Evolutionary conservation across 2,888 invertebrate genomes (phyloP).

Genomic region (Limnephilus rhombicus): DNA sequence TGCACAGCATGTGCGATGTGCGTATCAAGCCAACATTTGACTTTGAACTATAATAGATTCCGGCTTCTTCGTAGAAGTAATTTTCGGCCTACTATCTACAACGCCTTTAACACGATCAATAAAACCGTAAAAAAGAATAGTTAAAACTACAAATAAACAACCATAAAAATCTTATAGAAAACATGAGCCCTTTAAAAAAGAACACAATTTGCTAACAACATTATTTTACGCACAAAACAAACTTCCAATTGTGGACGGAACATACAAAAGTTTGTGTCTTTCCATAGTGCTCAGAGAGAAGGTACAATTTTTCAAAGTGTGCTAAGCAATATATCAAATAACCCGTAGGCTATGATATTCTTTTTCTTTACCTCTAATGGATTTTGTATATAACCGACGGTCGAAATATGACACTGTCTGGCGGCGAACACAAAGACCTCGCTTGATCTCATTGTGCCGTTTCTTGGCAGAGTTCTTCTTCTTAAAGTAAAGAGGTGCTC

Average conservation of each 20-base stretch:
- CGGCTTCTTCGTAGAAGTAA: neutral
- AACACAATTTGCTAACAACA: neutral
- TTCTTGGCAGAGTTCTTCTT: slow-evolving; percentile 21
- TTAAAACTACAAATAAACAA: neutral
- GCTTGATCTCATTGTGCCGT: slow-evolving; percentile 1
- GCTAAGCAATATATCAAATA: slow-evolving; percentile 64
- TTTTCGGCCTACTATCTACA: too few species aligned
- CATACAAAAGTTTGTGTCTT: neutral
- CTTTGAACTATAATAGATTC: too few species aligned
- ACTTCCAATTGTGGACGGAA: neutral
- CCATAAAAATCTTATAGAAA: neutral
- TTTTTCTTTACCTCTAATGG: slow-evolving; percentile 63
- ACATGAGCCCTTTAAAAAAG: neutral
- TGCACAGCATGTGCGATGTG: too few species aligned
- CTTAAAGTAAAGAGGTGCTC: neutral
- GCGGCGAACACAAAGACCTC: slow-evolving; percentile 39
- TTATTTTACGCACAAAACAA: neutral
- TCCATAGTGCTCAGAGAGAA: neutral
- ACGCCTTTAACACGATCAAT: too few species aligned
- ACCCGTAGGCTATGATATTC: slow-evolving; percentile 59
- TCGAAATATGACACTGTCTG: slow-evolving; percentile 63
- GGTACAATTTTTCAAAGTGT: slow-evolving; percentile 34
- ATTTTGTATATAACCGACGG: slow-evolving; percentile 63
- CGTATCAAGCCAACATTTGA: too few species aligned
- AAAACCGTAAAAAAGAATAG: neutral